These are phyloP conservation scores for Sebastes dallii DNA, from an alignment of 2,797 vertebrate genomes.

Conservation along the genomic window DNA sequence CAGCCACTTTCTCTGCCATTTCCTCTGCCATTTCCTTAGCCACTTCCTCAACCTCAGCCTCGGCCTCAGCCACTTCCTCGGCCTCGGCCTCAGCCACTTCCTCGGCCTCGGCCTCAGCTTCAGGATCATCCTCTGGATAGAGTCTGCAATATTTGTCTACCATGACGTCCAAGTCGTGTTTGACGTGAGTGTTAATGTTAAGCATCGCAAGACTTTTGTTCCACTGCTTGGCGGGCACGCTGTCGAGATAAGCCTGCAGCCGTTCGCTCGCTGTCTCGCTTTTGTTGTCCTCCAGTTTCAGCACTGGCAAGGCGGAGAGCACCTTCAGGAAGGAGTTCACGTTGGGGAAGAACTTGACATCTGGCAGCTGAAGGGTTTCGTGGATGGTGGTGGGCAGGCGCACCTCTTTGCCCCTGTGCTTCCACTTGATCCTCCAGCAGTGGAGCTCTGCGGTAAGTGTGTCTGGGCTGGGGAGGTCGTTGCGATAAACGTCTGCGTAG, in stretches of 20 bases:
- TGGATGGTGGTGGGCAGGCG: conserved; percentile 92
- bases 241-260: conserved; percentile 86
- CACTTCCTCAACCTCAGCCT: background rate
- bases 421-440: conserved; percentile 99
- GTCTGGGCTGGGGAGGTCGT: conserved; percentile 93
- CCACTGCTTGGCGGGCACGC: conserved; percentile 84
- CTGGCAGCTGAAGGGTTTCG: conserved; percentile 92
- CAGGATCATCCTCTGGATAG: conserved; percentile 86
- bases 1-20: fast-evolving
- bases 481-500: conserved; percentile 90
- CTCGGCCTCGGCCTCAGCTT: conserved; percentile 48
- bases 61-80: conserved; percentile 1
- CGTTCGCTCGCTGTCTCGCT: conserved; percentile 82
- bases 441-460: conserved; percentile 94
- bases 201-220: conserved; percentile 90
- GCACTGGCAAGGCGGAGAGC: conserved; percentile 89
- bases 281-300: conserved; percentile 86
- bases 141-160: conserved; percentile 93
- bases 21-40: background rate
- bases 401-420: conserved; percentile 96
- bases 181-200: conserved; percentile 90
- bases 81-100: conserved; percentile 2
- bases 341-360: conserved; percentile 98
- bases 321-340: conserved; percentile 93
- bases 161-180: conserved; percentile 95